Base-by-base conservation (phyloP, 23 tunicate genomes). In the Botrylloides violaceus region DNA sequence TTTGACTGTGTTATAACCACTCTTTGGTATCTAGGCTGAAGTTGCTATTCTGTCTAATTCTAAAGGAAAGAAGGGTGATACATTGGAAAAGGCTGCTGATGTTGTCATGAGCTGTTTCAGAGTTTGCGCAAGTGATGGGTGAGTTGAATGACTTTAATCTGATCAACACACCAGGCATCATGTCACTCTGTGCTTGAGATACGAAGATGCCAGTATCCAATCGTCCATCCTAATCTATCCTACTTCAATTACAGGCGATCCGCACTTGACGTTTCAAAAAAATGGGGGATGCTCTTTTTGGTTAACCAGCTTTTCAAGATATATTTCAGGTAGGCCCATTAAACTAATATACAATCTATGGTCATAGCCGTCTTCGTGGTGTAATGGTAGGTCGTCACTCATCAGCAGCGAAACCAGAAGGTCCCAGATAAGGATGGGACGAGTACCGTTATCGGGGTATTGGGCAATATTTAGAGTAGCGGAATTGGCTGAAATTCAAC, bases 71-170 rank as follows among this genome's bases (percentile, higher is more conserved):
- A 77, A 72, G 28, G 96, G 87, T 15, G 92, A 84, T 6, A 77
- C 68, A 31, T 49, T 80, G 48, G 98, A 92, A 76, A 92, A 84
- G 71, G 98, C 98, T 31, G 98, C 98, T 22, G 98, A 92, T 49
- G 77, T 91, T n/a, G 88, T 92, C 32, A 92, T 92, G 98, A 92
- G 98, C 39, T 90, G 97, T 70, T 90, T 90, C 49, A 66, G 97
- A 61, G 83, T 90, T 5, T 90, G 97, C 74, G 97, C 81, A 2
- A 90, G 97, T 79, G 97, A 90, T 83, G 97, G 97, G 97, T 90
- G 22, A 32, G 82, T 79, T 47, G 55, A 18, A 12, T 47, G 55
- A 47, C 18, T 12, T 47, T 59, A n/a, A n/a, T n/a, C n/a, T n/a
- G n/a, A n/a, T n/a, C n/a, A n/a, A n/a, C n/a, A n/a, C n/a, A n/a